These are phyloP conservation scores for Carterocephalus palaemon DNA, from an alignment of 2,888 invertebrate genomes.

Conservation along the genomic window DNA sequence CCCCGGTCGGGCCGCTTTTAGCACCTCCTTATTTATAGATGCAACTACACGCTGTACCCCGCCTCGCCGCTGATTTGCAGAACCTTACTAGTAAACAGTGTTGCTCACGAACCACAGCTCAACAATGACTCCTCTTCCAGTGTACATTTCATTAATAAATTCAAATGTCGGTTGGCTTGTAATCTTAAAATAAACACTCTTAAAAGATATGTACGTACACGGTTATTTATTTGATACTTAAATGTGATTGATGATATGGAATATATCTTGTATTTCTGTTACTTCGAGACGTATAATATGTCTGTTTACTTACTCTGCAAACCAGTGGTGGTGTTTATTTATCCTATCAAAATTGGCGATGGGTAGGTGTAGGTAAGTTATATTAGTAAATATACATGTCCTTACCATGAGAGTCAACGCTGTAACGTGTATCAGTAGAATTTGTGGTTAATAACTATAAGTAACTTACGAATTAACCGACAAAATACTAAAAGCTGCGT, in stretches of 20 bases:
- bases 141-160: not conserved
- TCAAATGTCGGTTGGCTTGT: not conserved
- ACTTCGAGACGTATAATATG: slow-evolving; percentile 1
- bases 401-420: not conserved
- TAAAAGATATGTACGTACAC: not conserved
- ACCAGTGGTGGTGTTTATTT: no score
- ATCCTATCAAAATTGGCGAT: slow-evolving; percentile 7
- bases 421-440: no score
- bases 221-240: not conserved
- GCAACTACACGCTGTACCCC: slow-evolving; percentile 59
- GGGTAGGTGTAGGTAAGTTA: slow-evolving; percentile 7
- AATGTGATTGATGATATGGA: slow-evolving; percentile 1
- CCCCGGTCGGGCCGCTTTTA: slow-evolving; percentile 74
- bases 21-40: slow-evolving; percentile 78
- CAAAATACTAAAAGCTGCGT: no score
- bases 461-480: no score
- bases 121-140: slow-evolving; percentile 23
- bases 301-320: not conserved
- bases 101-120: slow-evolving; percentile 43
- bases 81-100: slow-evolving; percentile 64
- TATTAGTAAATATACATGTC: slow-evolving; percentile 13
- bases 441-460: no score
- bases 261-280: not conserved
- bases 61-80: slow-evolving; percentile 67
- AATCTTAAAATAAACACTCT: slow-evolving; percentile 1